These are phyloP conservation scores for Beris morrisii DNA, from an alignment of 2,888 invertebrate species.

Conservation along the genomic window DNA sequence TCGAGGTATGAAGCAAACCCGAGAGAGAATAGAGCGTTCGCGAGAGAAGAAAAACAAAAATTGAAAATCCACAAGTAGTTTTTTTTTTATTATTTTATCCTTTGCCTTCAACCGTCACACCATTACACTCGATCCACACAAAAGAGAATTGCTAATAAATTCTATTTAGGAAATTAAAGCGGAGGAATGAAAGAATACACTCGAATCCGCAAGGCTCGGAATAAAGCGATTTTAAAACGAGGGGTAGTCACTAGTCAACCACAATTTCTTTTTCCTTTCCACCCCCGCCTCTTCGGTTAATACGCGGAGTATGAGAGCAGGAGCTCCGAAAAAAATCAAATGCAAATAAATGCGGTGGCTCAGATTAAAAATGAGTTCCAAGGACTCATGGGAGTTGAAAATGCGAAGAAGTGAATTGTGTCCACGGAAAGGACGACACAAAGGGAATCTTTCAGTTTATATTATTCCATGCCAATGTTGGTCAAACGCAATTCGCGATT, in stretches of 20 bases:
- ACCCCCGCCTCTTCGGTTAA: constrained; percentile 6
- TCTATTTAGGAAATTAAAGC: constrained; percentile 31
- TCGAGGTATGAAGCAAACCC: constrained; percentile 30
- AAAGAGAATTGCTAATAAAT: constrained; percentile 32
- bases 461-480: background rate
- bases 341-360: constrained; percentile 30
- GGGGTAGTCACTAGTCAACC: constrained; percentile 9
- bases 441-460: constrained; percentile 22
- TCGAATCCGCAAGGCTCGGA: constrained; percentile 12
- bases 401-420: constrained; percentile 19
- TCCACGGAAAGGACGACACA: constrained; percentile 4
- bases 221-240: constrained; percentile 30
- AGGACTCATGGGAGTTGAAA: constrained; percentile 29
- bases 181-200: constrained; percentile 12
- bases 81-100: constrained; percentile 17
- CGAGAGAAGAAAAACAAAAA: constrained; percentile 11
- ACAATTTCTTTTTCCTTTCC: background rate
- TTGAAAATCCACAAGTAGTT: constrained; percentile 31
- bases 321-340: constrained; percentile 2
- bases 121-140: constrained; percentile 8
- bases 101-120: constrained; percentile 1
- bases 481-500: too few relatives aligned
- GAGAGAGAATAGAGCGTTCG: constrained; percentile 7
- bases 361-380: constrained; percentile 38
- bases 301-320: background rate